Evolutionary conservation across 2,113 vertebrate genomes (phyloP), one percentile per base, ranked within the genome.

Genomic region (Cryptomyrus ogoouensis): DNA sequence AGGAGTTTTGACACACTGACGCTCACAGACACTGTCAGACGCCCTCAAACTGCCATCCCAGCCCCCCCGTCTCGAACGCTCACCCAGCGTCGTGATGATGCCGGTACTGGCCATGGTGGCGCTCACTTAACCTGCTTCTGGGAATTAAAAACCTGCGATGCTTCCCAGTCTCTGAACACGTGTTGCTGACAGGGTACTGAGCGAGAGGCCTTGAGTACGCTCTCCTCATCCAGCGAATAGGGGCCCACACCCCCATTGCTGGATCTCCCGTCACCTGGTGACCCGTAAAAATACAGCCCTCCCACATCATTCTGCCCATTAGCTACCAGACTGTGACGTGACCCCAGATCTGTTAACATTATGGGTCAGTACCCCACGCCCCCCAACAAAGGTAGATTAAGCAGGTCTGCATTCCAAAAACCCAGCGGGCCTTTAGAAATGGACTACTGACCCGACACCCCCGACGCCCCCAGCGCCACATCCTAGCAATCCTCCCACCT

Each of bases 401-500:
- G 44, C 10, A 0, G 56, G n/a, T 24, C 3, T 7, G 24, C 24
- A n/a, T 50, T 47, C 83, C 50, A 53, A 39, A 87, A 49, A 87
- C 50, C 5, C 19, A 66, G 24, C 35, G 84, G 39, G n/a, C 42
- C 13, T 42, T 74, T 87, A 87, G 90, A 90, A 89, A 39, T 86
- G 91, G 93, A 93, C 91, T 89, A 77, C 66, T 83, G 92, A 92
- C 58, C 90, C 92, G 93, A 95, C 95, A 93, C 92, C 91, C 93
- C 12, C 49, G 3, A 12, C 12, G 0, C 93, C 91, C 92, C 12
- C 91, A 92, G 91, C 93, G 94, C 91, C 94, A 94, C 94, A 93
- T 95, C 50, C n/a, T 88, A 90, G 47, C 89, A 92, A 92, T 92
- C 93, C 92, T 92, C 93, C 89, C 88, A 87, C 50, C 91, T 91